Base-by-base conservation (phyloP, 2,797 vertebrate species). In the Mormyrops attenuatus region DNA sequence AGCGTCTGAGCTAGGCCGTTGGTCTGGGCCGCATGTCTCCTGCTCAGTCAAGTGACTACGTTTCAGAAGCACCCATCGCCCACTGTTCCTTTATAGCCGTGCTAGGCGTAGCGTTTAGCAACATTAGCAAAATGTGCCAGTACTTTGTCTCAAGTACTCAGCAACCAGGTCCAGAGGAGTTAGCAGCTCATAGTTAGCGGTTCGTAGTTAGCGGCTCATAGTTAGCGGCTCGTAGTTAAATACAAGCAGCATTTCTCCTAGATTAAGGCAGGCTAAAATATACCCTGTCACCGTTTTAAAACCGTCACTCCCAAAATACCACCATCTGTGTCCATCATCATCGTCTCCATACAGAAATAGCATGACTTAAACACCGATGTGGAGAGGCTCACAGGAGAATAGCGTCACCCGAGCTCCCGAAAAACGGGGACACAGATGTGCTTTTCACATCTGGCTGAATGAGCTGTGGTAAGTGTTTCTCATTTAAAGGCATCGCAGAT, bases 331-430 rank as follows among this genome's bases (percentile, higher is more conserved):
- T 80, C 73, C 73, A 80, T 80, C 73, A 52, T 30, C 82, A 52
- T 84, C 41, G 38, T 85, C n/a, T 52, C 49, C n/a, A 30, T 30
- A 52, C 82, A 85, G 82, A 85, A 85, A 85, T 49, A 85, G 82
- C 47, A 85, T 26, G 82, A 52, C 26, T 52, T 85, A 52, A 52
- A 9, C 44, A n/a, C n/a, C 11, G 44, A n/a, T 85, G 49, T 26
- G 47, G 44, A 85, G 47, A 85, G 9, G 44, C 82, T 41, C 73
- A 41, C 34, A 44, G 44, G 73, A 85, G 82, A 13, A 85, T 26
- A 47, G 26, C 38, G 17, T 80, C 73, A 80, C 17, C 38, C 15
- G 2, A 44, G 15, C 38, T 41, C 73, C 38, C 5, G 5, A 20
- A 80, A 41, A 80, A 80, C 2, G 34, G 38, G 34, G 73, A n/a